phyloP scores from a whole-genome alignment of 2,113 vertebrate genomes.

The Setophaga petechia region DNA sequence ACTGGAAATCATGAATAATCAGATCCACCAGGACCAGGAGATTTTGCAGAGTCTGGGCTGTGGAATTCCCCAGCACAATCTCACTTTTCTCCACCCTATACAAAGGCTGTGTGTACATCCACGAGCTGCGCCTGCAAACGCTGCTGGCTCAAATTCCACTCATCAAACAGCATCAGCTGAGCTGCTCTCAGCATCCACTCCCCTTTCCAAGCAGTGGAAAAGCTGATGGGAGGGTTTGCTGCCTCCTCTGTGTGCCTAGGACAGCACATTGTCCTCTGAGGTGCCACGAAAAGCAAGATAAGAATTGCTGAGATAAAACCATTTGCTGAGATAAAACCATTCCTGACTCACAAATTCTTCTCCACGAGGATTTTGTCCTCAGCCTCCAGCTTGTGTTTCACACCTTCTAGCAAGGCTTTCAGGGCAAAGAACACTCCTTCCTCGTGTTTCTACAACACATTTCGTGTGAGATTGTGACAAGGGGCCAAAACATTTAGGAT shows the following conservation, averaged over 20 bases:
- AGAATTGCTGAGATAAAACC: neutral
- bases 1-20: neutral
- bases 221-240: accelerated
- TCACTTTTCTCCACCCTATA: accelerated
- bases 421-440: neutral
- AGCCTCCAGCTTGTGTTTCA: neutral
- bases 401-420: neutral
- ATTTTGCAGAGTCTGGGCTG: neutral
- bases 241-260: accelerated
- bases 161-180: neutral
- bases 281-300: neutral
- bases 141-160: neutral
- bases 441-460: neutral
- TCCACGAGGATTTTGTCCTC: neutral
- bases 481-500: neutral
- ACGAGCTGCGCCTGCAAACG: neutral
- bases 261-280: neutral
- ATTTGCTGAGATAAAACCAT: neutral
- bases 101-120: accelerated
- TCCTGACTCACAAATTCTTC: neutral
- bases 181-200: neutral
- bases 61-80: neutral
- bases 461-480: neutral
- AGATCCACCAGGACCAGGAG: neutral
- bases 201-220: neutral